Conservation (phyloP, 2,113 vertebrate genomes). For the Phasianus colchicus region DNA sequence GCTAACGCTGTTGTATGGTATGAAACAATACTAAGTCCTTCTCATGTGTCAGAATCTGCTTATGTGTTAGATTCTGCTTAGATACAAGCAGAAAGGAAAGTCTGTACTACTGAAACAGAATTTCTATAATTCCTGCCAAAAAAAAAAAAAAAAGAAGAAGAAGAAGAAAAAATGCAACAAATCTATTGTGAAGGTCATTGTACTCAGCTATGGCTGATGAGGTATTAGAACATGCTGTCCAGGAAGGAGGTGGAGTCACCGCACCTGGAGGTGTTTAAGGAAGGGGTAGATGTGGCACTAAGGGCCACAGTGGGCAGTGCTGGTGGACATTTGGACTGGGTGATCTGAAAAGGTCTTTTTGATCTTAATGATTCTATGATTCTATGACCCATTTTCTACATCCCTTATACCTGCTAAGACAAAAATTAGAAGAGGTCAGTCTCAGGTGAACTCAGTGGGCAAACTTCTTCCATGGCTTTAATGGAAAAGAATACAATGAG, state of each 20-base stretch:
- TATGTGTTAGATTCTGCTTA: not conserved
- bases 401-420: not conserved
- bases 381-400: not conserved
- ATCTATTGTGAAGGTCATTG: not conserved
- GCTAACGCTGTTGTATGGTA: not conserved
- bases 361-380: too few species aligned
- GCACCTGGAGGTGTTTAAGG: too few species aligned
- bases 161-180: not conserved
- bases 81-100: not conserved
- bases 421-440: not conserved
- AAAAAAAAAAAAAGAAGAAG: not conserved
- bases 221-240: too few species aligned
- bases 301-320: too few species aligned
- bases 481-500: not conserved
- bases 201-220: not conserved
- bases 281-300: too few species aligned
- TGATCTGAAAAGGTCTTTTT: too few species aligned
- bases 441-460: not conserved
- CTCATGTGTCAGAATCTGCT: not conserved
- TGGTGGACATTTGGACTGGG: too few species aligned
- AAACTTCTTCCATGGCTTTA: not conserved
- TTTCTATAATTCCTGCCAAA: not conserved
- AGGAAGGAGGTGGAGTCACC: too few species aligned
- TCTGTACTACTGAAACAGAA: not conserved
- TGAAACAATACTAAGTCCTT: not conserved